Percentiles rank a stretch among this genome's conserved stretches.
phyloP scores from a whole-genome alignment of 2,888 invertebrate species.

The Agriopis marginaria region DNA sequence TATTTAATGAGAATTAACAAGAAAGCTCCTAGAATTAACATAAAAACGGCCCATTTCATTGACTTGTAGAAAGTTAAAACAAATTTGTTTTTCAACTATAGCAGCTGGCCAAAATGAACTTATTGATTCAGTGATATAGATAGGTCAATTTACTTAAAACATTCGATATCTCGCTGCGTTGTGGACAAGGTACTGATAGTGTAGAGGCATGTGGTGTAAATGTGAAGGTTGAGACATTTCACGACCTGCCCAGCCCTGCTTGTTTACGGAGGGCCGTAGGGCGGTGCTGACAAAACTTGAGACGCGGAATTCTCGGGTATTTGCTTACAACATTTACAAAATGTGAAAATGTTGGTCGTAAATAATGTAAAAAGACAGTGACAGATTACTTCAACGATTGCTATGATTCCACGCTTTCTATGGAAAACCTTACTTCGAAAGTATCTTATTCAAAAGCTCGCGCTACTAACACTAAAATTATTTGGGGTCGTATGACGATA shows the following conservation, averaged over 20 bases:
- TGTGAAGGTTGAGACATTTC: slow-evolving; percentile 55
- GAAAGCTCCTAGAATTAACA: too few species aligned
- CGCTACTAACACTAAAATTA: too few species aligned
- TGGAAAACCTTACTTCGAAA: too few species aligned
- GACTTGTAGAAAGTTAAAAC: background rate
- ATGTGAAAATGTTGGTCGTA: background rate
- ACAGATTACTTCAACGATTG: background rate
- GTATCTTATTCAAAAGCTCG: too few species aligned
- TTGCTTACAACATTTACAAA: background rate
- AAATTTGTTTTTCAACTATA: background rate
- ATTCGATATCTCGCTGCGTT: slow-evolving; percentile 9
- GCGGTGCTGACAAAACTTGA: slow-evolving; percentile 6
- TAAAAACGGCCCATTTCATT: too few species aligned
- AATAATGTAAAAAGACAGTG: background rate
- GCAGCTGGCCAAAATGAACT: background rate
- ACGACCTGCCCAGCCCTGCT: slow-evolving; percentile 48
- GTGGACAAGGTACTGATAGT: slow-evolving; percentile 13
- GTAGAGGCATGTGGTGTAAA: slow-evolving; percentile 40
- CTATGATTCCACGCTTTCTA: too few species aligned
- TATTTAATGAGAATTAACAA: too few species aligned
- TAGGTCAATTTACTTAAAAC: slow-evolving; percentile 4
- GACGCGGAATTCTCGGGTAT: background rate
- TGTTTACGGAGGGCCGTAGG: slow-evolving; percentile 6
- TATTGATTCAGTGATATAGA: slow-evolving; percentile 10
- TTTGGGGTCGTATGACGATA: too few species aligned